Base-by-base conservation (phyloP, 2,797 vertebrate species). In the Hafferia zeledoni region DNA sequence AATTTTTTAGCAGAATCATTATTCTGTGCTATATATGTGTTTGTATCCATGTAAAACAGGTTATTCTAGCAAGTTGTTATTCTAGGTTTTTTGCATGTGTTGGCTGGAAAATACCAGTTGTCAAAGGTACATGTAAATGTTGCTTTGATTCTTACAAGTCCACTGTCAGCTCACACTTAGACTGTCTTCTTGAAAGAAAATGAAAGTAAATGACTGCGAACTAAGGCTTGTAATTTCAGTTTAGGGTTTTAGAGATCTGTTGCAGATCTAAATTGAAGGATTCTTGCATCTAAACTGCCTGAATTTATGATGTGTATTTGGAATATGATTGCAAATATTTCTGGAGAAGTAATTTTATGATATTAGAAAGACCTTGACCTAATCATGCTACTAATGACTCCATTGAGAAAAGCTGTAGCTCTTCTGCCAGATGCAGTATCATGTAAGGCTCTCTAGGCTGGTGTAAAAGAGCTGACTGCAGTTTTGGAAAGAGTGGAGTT, bases 131-230 rank as follows among this genome's bases (percentile, higher is more conserved):
- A 5, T 69, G 53, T 13, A 89, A 68, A 71, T 65, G 23, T 67
- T 84, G 17, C n/a, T 91, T 79, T 69, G 30, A 82, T 81, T 95
- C 81, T 76, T 90, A 76, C 86, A 90, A 89, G 55, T 33, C 49
- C 41, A 9, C 43, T 72, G 77, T 67, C 81, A 87, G 15, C 16
- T 94, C 68, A 67, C 60, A n/a, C 44, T 82, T 89, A 30, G 23
- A 8, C 46, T 83, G 41, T 64, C 41, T 39, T 61, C 59, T 56
- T 87, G 55, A 87, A 89, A 80, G 63, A 69, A 85, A 77, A 68
- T 60, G 33, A 46, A 76, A 76, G 59, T 75, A 61, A 89, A 44
- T 88, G 55, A 92, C 56, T 89, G 60, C 79, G 83, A 93, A 70
- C 70, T 41, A 18, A 89, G 55, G 35, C 70, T 47, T 81, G 24